Evolutionary conservation across 2,888 invertebrate species (phyloP).

Genomic region (Cephus spinipes): DNA sequence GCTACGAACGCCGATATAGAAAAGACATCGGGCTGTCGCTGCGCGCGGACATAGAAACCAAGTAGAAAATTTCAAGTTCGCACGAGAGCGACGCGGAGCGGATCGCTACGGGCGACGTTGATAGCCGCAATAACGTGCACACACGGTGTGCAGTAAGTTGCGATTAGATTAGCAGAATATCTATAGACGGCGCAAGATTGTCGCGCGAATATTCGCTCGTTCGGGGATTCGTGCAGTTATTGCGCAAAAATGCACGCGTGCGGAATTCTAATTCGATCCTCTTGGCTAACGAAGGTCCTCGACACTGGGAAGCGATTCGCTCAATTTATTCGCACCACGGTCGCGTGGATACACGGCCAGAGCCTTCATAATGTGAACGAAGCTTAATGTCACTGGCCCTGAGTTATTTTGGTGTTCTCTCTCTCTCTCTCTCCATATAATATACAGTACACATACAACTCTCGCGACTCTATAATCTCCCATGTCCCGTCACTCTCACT

Average conservation of each 20-base stretch:
- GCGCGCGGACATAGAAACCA: neutral
- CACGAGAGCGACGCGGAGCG: neutral
- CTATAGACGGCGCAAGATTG: neutral
- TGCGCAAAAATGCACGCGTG: neutral
- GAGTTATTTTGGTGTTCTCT: neutral
- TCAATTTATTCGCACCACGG: slow-evolving; percentile 39
- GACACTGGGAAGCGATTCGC: slow-evolving; percentile 26
- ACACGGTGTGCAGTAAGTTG: neutral
- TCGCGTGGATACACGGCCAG: slow-evolving; percentile 26
- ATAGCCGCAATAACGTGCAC: neutral
- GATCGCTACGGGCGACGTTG: neutral
- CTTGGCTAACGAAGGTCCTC: slow-evolving; percentile 28
- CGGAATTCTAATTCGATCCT: slow-evolving; percentile 4
- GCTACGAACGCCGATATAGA: neutral
- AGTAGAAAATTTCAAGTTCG: neutral
- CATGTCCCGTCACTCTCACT: neutral
- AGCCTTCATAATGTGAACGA: slow-evolving; percentile 4
- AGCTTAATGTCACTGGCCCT: slow-evolving; percentile 5
- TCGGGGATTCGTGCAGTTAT: neutral
- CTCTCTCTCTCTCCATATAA: neutral
- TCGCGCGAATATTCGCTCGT: neutral
- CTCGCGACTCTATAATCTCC: neutral
- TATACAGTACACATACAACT: neutral
- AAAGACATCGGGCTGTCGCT: neutral
- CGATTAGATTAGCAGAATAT: neutral